phyloP scores from a whole-genome alignment of 2,888 invertebrate genomes.

The Auanema sp. region DNA sequence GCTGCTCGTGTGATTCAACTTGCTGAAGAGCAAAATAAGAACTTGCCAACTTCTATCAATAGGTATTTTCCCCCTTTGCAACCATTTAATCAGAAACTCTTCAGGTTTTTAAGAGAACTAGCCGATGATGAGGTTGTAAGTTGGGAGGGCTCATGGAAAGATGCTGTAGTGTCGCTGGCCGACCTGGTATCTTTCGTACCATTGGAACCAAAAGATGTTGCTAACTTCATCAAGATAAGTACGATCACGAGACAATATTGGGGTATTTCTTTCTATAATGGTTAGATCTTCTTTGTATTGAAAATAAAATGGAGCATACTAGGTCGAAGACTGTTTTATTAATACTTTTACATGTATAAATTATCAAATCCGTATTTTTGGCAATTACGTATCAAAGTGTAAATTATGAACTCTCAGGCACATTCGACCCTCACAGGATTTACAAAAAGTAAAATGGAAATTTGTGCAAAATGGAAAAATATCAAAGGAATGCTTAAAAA shows the following conservation, averaged over 20 bases:
- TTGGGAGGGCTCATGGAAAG: constrained; percentile 27
- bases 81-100: constrained; percentile 2
- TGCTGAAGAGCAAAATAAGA: constrained; percentile 24
- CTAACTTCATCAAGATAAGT: constrained; percentile 27
- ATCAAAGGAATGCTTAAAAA: too few species aligned
- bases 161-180: constrained; percentile 30
- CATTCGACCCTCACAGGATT: too few species aligned
- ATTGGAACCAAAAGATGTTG: constrained; percentile 25
- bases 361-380: too few species aligned
- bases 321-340: too few species aligned
- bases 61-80: constrained; percentile 9
- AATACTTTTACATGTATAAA: too few species aligned
- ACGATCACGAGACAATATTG: constrained; percentile 39
- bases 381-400: too few species aligned
- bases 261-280: constrained; percentile 11
- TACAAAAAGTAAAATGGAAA: too few species aligned
- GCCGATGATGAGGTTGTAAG: constrained; percentile 41
- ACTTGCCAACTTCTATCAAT: constrained; percentile 24
- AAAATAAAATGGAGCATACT: too few species aligned
- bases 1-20: constrained; percentile 32
- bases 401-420: too few species aligned
- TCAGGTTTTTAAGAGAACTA: constrained; percentile 22
- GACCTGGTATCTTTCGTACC: constrained; percentile 19
- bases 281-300: too few species aligned
- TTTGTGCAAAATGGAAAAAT: too few species aligned